phyloP scores from a whole-genome alignment of 2,888 invertebrate species.

The Papilio demoleus region DNA sequence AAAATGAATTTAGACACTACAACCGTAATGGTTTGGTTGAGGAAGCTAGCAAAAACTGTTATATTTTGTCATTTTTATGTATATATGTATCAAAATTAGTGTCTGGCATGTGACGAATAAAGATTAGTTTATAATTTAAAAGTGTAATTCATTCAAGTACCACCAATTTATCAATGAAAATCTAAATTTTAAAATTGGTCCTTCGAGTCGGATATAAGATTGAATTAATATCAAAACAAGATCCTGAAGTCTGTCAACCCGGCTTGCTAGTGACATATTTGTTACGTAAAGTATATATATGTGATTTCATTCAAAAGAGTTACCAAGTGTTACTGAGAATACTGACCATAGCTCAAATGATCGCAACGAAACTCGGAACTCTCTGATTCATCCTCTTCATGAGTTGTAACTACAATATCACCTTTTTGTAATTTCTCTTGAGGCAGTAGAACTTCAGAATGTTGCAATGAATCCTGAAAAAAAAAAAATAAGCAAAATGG shows the following conservation, averaged over 20 bases:
- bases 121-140: background rate
- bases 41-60: too few species aligned
- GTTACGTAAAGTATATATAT: too few species aligned
- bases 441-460: slow-evolving; percentile 20
- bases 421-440: background rate
- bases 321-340: too few species aligned
- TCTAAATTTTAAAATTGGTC: background rate
- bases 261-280: too few species aligned
- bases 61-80: too few species aligned
- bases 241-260: too few species aligned
- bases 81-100: too few species aligned
- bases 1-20: too few species aligned
- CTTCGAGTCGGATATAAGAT: background rate
- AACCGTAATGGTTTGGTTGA: too few species aligned
- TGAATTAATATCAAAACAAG: too few species aligned
- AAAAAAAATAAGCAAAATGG: background rate
- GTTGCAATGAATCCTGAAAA: slow-evolving; percentile 18
- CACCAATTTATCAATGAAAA: background rate
- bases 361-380: slow-evolving; percentile 24
- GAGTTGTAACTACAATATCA: background rate
- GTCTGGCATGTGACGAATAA: too few species aligned
- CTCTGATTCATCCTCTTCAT: slow-evolving; percentile 10
- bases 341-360: slow-evolving; percentile 37
- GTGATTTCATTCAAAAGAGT: background rate
- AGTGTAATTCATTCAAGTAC: background rate